Percentiles rank a stretch among this genome's conserved stretches.
phyloP scores from a whole-genome alignment of 2,113 vertebrate species.

The Rhinolophus sinicus region DNA sequence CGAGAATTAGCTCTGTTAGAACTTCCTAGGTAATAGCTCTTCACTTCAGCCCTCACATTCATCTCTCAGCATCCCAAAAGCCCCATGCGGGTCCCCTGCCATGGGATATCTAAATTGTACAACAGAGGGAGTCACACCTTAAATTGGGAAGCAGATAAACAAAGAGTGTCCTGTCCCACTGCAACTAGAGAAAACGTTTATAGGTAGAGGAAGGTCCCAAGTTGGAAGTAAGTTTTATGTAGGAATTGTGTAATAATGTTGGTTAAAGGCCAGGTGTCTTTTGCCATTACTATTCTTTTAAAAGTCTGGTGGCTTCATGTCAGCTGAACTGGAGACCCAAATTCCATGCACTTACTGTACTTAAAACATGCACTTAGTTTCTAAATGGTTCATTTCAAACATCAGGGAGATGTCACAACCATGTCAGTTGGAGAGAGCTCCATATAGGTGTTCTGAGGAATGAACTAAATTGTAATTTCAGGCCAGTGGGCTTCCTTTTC shows the following conservation, averaged over 20 bases:
- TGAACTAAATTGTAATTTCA: background rate
- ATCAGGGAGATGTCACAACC: background rate
- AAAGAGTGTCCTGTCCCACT: background rate
- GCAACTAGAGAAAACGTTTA: background rate
- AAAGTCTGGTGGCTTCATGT: background rate
- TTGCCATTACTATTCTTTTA: background rate
- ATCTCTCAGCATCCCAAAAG: background rate
- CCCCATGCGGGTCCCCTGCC: background rate
- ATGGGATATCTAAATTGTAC: background rate
- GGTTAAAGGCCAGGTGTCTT: background rate
- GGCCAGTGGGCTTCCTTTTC: background rate
- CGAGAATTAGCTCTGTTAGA: background rate
- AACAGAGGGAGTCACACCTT: background rate
- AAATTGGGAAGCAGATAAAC: background rate
- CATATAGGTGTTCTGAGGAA: background rate
- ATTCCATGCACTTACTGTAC: background rate
- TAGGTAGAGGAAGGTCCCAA: background rate
- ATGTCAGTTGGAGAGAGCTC: background rate
- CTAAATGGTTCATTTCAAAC: conserved; percentile 25
- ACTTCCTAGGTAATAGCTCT: background rate
- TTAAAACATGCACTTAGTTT: background rate
- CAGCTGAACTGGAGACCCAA: background rate
- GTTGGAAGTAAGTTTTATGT: background rate
- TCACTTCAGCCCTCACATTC: background rate
- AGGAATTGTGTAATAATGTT: background rate